These are phyloP conservation scores for Xenopus borealis DNA, from an alignment of 2,113 vertebrate species.

Conservation along the genomic window DNA sequence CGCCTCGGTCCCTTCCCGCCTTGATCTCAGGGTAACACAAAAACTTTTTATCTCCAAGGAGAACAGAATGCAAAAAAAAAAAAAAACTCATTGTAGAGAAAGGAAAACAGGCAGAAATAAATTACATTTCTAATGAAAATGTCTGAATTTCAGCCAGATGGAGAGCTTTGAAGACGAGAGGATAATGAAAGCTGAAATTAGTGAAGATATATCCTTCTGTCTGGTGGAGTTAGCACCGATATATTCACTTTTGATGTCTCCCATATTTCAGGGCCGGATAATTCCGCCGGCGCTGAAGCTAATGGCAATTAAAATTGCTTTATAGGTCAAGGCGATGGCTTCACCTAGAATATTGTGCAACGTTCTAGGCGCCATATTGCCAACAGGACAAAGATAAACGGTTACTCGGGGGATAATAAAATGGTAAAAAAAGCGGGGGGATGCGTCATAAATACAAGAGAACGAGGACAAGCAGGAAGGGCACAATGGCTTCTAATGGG, in stretches of 20 bases:
- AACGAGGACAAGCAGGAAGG: neutral
- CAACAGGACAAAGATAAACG: neutral
- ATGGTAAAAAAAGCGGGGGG: neutral
- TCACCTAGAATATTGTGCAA: neutral
- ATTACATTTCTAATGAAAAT: constrained; percentile 43
- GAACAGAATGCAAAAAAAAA: constrained; percentile 14
- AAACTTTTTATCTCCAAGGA: constrained; percentile 37
- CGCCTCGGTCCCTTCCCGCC: neutral
- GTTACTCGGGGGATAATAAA: neutral
- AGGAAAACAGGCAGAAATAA: constrained; percentile 22
- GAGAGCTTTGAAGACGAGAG: constrained; percentile 36
- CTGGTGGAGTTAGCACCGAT: constrained; percentile 30
- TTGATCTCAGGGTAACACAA: constrained; percentile 8
- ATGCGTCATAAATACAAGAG: neutral
- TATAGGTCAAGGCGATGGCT: neutral
- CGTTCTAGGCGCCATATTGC: neutral
- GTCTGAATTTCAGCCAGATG: constrained; percentile 32
- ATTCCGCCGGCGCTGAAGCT: neutral
- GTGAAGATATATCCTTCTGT: constrained; percentile 12
- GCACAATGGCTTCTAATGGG: neutral
- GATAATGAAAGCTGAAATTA: constrained; percentile 39
- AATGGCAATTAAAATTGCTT: constrained; percentile 26
- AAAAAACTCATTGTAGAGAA: neutral
- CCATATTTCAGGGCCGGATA: constrained; percentile 8
- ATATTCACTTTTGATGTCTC: constrained; percentile 23